Evolutionary conservation across 2,797 vertebrate genomes (phyloP).

Genomic region (Anguilla pacifica): DNA sequence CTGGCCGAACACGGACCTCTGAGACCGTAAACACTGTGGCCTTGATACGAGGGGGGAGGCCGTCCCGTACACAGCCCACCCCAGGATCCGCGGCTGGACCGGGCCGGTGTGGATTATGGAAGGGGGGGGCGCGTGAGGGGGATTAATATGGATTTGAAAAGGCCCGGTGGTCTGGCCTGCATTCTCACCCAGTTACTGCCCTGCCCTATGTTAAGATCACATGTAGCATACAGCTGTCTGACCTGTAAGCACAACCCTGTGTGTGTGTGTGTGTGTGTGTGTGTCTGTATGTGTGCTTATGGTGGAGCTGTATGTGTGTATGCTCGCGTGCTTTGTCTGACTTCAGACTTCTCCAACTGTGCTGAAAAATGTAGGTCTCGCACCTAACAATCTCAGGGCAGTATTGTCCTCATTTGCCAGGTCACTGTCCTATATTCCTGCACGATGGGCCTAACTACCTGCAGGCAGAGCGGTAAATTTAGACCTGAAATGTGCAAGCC

Average conservation of each 20-base stretch:
- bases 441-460: background rate
- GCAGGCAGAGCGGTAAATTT: background rate
- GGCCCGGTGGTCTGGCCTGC: slow-evolving; percentile 44
- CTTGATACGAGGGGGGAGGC: background rate
- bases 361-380: too few relatives aligned
- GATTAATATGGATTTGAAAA: slow-evolving; percentile 61
- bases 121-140: slow-evolving; percentile 5
- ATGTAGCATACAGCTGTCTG: slow-evolving; percentile 44
- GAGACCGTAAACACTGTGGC: background rate
- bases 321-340: background rate
- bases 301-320: background rate
- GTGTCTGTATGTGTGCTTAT: background rate
- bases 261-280: slow-evolving; percentile 11
- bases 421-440: background rate
- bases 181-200: slow-evolving; percentile 50
- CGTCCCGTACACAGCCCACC: background rate
- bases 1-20: background rate
- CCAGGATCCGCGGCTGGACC: background rate
- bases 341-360: background rate
- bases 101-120: slow-evolving; percentile 13
- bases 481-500: background rate
- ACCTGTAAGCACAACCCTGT: slow-evolving; percentile 19
- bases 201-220: slow-evolving; percentile 57
- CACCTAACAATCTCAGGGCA: background rate
- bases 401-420: background rate